These are phyloP conservation scores for Venustaconcha ellipsiformis DNA, from an alignment of 1,140 invertebrate genomes.

Conservation along the genomic window DNA sequence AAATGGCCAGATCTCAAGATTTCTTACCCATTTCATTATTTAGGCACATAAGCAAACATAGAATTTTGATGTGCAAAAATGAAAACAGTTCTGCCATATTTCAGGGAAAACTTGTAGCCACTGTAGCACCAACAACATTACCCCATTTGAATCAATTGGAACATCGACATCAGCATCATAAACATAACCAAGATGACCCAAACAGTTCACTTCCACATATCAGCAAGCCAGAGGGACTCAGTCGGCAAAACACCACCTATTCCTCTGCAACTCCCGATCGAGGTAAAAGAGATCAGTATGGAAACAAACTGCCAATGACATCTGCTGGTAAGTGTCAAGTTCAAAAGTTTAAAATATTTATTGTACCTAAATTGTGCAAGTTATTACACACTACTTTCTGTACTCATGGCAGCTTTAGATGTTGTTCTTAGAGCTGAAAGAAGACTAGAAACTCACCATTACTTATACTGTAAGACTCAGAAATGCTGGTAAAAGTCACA, in stretches of 20 bases:
- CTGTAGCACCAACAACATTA: conserved; percentile 58
- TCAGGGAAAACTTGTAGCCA: conserved; percentile 55
- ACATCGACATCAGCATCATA: conserved; percentile 40
- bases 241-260: conserved; percentile 39
- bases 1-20: too few species aligned
- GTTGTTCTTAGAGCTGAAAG: not conserved
- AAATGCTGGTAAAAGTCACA: not conserved
- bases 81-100: too few species aligned
- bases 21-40: too few species aligned
- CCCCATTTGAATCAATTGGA: conserved; percentile 51
- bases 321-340: conserved; percentile 49
- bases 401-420: not conserved
- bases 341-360: not conserved
- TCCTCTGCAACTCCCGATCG: conserved; percentile 38
- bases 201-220: conserved; percentile 56
- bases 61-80: too few species aligned
- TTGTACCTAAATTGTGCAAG: not conserved
- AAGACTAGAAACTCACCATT: not conserved
- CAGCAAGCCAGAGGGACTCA: conserved; percentile 45
- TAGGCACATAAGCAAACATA: too few species aligned
- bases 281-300: conserved; percentile 56
- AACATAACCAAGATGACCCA: conserved; percentile 42
- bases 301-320: conserved; percentile 61
- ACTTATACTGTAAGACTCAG: not conserved
- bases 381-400: too few species aligned